These are phyloP conservation scores for Pipistrellus nathusii DNA, from an alignment of 2,797 vertebrate genomes.

Conservation along the genomic window DNA sequence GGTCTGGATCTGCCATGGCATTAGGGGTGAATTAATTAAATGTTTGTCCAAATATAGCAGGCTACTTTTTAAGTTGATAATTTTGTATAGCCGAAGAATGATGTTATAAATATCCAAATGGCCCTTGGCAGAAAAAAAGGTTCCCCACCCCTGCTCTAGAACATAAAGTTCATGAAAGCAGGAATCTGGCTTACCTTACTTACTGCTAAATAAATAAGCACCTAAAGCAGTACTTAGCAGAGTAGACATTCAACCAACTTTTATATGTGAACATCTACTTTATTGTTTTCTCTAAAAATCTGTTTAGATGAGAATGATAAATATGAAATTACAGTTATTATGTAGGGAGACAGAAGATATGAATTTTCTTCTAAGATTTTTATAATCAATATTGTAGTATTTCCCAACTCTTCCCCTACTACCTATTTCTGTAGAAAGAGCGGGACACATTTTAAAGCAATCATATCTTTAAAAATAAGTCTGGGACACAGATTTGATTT, in stretches of 20 bases:
- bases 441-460: conserved; percentile 41
- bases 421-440: conserved; percentile 40
- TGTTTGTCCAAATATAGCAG: too few species aligned
- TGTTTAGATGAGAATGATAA: neutral
- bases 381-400: conserved; percentile 27
- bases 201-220: neutral
- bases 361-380: conserved; percentile 40
- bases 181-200: neutral
- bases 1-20: too few species aligned
- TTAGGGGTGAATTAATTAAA: too few species aligned
- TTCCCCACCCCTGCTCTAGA: neutral
- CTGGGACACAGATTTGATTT: conserved; percentile 38
- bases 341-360: neutral
- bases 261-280: neutral
- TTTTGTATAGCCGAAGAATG: too few species aligned
- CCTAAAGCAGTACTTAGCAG: neutral
- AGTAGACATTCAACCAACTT: neutral
- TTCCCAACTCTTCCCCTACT: conserved; percentile 56
- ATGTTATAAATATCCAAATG: too few species aligned
- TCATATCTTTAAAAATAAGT: conserved; percentile 31
- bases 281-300: conserved; percentile 55
- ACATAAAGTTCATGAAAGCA: neutral
- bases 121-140: too few species aligned
- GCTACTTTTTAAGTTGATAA: too few species aligned
- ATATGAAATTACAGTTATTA: neutral